Evolutionary conservation across 2,113 vertebrate genomes (phyloP).

Genomic region (Rhombomys opimus): DNA sequence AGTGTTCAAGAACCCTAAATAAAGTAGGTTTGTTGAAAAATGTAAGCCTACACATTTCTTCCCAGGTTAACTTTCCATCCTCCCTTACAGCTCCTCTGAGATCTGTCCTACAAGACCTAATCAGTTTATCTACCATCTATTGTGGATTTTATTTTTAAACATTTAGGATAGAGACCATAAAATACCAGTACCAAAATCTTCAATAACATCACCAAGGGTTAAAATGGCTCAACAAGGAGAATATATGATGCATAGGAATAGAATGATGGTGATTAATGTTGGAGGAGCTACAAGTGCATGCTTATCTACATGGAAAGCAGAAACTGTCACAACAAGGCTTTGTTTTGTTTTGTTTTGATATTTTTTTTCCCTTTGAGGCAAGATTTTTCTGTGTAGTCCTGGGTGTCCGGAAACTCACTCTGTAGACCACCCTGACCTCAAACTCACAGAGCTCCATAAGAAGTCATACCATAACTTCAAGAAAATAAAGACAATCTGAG

Average conservation of each 20-base stretch:
- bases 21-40: no score
- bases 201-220: neutral
- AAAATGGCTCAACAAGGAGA: neutral
- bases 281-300: no score
- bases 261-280: fast-evolving
- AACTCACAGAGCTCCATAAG: no score
- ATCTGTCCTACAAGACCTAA: fast-evolving
- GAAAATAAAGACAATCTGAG: neutral
- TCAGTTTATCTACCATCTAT: neutral
- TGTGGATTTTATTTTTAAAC: neutral
- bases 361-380: no score
- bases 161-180: neutral
- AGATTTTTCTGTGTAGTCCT: no score
- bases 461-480: neutral
- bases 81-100: neutral
- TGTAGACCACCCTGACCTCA: no score
- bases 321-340: neutral
- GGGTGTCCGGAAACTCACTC: no score
- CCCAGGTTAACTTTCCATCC: neutral
- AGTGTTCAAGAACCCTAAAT: no score
- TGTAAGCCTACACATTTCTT: no score
- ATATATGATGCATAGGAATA: fast-evolving
- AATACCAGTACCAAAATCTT: neutral
- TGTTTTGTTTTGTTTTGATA: no score
- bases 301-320: no score